Percentiles rank a stretch among this genome's conserved stretches.
Conservation (phyloP, 2,797 vertebrate species). For the Pseudopleuronectes americanus region DNA sequence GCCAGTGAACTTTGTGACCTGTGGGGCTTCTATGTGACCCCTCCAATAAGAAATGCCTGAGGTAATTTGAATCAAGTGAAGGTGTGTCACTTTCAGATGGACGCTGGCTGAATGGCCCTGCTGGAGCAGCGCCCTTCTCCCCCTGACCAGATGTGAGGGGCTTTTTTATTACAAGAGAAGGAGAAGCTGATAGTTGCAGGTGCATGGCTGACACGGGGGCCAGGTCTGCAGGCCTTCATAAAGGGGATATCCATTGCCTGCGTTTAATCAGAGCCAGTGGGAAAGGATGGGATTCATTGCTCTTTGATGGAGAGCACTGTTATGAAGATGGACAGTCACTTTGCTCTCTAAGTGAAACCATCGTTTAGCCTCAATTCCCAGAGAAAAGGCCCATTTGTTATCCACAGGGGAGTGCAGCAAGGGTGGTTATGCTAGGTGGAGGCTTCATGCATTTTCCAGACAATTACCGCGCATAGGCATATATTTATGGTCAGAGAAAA, state of each 20-base stretch:
- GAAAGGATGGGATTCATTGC: constrained; percentile 94
- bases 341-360: constrained; percentile 90
- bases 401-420: constrained; percentile 82
- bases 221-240: constrained; percentile 73
- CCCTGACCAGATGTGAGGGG: constrained; percentile 86
- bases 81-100: constrained; percentile 80
- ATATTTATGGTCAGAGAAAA: constrained; percentile 68
- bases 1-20: constrained; percentile 76
- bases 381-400: constrained; percentile 88
- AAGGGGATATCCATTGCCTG: constrained; percentile 86
- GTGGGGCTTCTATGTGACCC: constrained; percentile 74
- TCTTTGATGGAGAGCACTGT: constrained; percentile 90
- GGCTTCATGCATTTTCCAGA: constrained; percentile 84
- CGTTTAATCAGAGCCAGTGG: constrained; percentile 94
- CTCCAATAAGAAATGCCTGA: constrained; percentile 83
- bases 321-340: constrained; percentile 91
- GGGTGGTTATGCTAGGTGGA: constrained; percentile 81
- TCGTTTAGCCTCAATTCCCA: constrained; percentile 88
- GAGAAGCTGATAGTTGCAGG: constrained; percentile 89
- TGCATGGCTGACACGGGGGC: constrained; percentile 85
- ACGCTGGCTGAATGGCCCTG: constrained; percentile 54
- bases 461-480: constrained; percentile 80
- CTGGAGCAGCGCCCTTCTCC: constrained; percentile 47
- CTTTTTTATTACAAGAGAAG: constrained; percentile 81
- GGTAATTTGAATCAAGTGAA: constrained; percentile 87